Evolutionary conservation across 2,888 invertebrate species (phyloP).

Genomic region (Girardia tigrina): DNA sequence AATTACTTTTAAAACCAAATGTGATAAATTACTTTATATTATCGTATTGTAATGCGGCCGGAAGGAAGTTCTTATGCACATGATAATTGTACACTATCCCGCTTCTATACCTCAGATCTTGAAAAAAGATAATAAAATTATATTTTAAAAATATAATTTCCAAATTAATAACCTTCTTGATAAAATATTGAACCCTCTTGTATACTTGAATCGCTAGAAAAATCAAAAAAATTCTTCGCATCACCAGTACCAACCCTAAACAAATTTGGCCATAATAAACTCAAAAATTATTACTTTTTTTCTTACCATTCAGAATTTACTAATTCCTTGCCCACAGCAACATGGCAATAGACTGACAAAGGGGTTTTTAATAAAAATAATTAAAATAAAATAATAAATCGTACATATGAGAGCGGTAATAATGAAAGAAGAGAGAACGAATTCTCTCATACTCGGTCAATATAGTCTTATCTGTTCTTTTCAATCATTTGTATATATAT

Average conservation of each 20-base stretch:
- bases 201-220: neutral
- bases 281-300: neutral
- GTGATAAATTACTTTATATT: neutral
- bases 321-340: neutral
- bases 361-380: neutral
- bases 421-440: neutral
- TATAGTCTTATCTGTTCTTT: neutral
- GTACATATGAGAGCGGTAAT: neutral
- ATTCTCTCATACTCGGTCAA: neutral
- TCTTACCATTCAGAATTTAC: neutral
- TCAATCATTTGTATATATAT: neutral
- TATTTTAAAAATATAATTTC: neutral
- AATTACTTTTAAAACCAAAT: neutral
- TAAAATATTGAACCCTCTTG: neutral
- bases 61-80: neutral
- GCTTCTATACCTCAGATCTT: neutral
- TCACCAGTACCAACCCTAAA: neutral
- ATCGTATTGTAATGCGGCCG: neutral
- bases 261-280: too few species aligned
- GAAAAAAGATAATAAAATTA: neutral
- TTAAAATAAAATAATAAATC: neutral
- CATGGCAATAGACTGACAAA: neutral
- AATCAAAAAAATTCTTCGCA: neutral
- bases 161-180: neutral
- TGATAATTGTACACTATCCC: neutral